Conservation (phyloP, 2,888 invertebrate species). For the Cheilosia scutellata region DNA sequence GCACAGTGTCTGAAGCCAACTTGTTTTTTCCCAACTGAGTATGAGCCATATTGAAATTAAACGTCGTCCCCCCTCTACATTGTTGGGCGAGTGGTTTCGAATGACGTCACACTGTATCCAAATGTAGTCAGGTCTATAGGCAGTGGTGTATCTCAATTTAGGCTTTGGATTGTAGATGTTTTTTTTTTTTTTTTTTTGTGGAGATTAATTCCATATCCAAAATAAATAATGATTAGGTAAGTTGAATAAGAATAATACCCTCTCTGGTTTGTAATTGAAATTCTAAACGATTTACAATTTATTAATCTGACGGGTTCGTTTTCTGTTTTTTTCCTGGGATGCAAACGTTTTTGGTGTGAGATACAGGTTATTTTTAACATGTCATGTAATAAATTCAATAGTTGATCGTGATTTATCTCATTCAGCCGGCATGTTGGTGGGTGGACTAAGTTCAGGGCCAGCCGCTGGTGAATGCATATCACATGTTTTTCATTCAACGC, state of each 20-base stretch:
- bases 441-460: not conserved
- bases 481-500: constrained; percentile 30
- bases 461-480: constrained; percentile 42
- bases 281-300: constrained; percentile 66
- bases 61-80: constrained; percentile 34
- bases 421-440: not conserved
- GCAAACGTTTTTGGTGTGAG: not conserved
- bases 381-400: constrained; percentile 62
- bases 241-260: constrained; percentile 10
- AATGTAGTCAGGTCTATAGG: constrained; percentile 1
- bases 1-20: constrained; percentile 50
- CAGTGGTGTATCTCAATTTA: constrained; percentile 65
- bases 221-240: constrained; percentile 66
- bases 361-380: constrained; percentile 66
- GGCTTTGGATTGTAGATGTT: constrained; percentile 27
- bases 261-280: constrained; percentile 52
- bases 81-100: constrained; percentile 13
- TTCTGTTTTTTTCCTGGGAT: not conserved
- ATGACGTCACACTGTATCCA: constrained; percentile 45
- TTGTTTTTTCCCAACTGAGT: constrained; percentile 60
- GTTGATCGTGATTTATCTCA: constrained; percentile 59
- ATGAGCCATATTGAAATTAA: constrained; percentile 51
- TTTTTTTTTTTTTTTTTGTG: constrained; percentile 3
- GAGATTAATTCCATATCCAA: constrained; percentile 55
- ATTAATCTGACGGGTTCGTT: constrained; percentile 39